phyloP scores from a whole-genome alignment of 2,113 vertebrate species.

The Petromus typicus region DNA sequence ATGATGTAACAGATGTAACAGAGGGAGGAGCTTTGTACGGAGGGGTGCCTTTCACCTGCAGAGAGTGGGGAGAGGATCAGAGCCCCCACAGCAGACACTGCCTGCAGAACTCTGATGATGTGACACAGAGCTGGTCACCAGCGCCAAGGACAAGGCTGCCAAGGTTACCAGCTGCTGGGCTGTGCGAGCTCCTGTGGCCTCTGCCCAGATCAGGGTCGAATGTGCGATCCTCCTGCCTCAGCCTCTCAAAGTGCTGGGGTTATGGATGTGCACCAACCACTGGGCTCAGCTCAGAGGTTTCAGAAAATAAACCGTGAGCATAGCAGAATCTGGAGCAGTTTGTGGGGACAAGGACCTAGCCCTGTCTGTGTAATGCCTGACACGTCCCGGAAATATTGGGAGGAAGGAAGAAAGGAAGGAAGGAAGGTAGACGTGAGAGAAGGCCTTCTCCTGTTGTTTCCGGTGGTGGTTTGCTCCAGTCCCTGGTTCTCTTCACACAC shows the following conservation, averaged over 20 bases:
- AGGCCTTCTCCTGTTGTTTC: not conserved
- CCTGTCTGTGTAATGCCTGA: rapidly evolving
- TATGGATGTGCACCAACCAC: not conserved
- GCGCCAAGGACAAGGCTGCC: not conserved
- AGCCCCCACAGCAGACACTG: not conserved
- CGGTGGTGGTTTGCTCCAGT: not conserved
- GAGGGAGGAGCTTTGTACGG: not conserved
- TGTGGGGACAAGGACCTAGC: not conserved
- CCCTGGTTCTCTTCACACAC: not conserved
- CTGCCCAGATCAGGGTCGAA: not conserved
- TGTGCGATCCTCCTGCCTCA: not conserved
- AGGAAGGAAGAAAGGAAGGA: too few species aligned
- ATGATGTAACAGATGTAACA: not conserved
- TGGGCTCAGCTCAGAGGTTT: not conserved
- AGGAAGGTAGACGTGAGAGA: too few species aligned
- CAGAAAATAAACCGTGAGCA: not conserved
- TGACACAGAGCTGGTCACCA: not conserved
- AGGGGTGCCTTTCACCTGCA: not conserved
- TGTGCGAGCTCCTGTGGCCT: rapidly evolving
- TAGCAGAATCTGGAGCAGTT: not conserved
- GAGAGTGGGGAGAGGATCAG: not conserved
- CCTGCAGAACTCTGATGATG: not conserved
- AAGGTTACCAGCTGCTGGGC: not conserved
- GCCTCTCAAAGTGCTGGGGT: not conserved
- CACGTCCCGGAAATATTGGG: not conserved